Evolutionary conservation across 2,888 invertebrate genomes (phyloP), one percentile per base, ranked within the genome.

Genomic region (Coelinius sp.): DNA sequence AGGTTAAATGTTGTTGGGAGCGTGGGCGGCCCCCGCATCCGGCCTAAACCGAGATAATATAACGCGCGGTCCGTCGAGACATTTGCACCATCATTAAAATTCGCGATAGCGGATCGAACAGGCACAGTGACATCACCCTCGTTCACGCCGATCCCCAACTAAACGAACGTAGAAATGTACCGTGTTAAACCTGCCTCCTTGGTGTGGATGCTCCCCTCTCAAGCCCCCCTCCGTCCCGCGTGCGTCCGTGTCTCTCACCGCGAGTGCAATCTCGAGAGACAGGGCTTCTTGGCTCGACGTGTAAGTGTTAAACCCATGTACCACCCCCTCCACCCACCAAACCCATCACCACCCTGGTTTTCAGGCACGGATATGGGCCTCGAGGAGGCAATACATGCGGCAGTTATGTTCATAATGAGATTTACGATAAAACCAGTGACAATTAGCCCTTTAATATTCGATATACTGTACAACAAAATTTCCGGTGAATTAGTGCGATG

Each of bases 21-120:
- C 85, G 86, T 86, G 85, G 86, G 86, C 86, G 85, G 85, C 84
- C 86, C 73, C 73, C 73, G 71, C 84, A 86, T 86, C 86, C 86
- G 86, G 86, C 85, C 86, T 83, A 85, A 85, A 84, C 81, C 83
- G 81, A 85, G 86, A 86, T 87, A 86, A 86, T 87, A 87, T 84
- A 86, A 84, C 84, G 85, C 83, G 75, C 65, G 68, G 83, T 83
- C 83, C 81, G 80, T 77, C 81, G 81, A 82, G 84, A 86, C 87
- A 87, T 87, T 87, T 87, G 87, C 87, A 87, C 84, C 87, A 83
- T 87, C 87, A 87, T 87, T 87, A 87, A 87, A 87, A 87, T 87
- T 87, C 87, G 87, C 87, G 87, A 87, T 87, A 87, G 85, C 84
- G 83, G 84, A 87, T 87, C 87, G 85, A 86, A 86, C 86, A 85